phyloP scores from a whole-genome alignment of 2,113 vertebrate species.

The Mesoclemmys tuberculata region DNA sequence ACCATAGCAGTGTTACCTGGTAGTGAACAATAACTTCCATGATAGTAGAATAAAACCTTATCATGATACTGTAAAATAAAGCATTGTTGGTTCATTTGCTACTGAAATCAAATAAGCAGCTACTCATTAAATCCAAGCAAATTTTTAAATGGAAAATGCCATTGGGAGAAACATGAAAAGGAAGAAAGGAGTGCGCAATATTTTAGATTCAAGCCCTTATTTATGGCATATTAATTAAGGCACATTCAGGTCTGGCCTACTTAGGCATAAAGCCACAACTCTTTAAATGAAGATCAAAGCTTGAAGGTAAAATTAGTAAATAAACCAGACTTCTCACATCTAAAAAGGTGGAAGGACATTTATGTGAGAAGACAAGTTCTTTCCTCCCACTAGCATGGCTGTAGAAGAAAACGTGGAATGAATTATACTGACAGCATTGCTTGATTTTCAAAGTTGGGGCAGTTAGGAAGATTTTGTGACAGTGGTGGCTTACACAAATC shows the following conservation, averaged over 20 bases:
- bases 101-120: not conserved
- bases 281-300: constrained; percentile 31
- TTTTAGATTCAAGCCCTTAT: not conserved
- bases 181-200: not conserved
- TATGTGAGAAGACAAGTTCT: not conserved
- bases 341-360: constrained; percentile 49
- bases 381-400: not conserved
- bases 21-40: not conserved
- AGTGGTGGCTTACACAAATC: not conserved
- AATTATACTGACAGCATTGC: not conserved
- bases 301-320: constrained; percentile 18
- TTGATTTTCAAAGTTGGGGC: not conserved
- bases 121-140: constrained; percentile 15
- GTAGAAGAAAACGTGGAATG: not conserved
- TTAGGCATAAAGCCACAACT: not conserved
- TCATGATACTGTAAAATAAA: not conserved
- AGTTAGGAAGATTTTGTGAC: not conserved
- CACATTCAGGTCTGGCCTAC: not conserved
- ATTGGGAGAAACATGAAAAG: constrained; percentile 8
- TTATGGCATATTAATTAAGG: constrained; percentile 3
- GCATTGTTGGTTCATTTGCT: not conserved
- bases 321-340: constrained; percentile 29
- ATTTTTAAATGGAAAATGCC: constrained; percentile 6
- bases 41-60: not conserved
- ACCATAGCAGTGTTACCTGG: not conserved